Conservation (phyloP, 2,888 invertebrate genomes). For the Cheiracanthium punctorium region DNA sequence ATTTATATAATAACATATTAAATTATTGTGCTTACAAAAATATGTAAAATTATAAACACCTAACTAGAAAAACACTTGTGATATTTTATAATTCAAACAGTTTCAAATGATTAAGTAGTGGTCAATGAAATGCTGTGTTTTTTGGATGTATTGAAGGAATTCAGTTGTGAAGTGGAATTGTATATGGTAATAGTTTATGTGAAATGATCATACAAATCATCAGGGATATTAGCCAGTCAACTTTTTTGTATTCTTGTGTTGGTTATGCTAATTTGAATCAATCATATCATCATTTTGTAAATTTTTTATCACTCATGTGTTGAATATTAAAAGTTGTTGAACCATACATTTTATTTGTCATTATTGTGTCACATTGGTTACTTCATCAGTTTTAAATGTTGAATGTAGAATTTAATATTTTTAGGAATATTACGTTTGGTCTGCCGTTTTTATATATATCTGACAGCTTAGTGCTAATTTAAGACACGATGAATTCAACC, state of each 20-base stretch:
- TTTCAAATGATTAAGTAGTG: no score
- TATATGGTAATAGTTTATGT: neutral
- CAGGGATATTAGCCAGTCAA: conserved; percentile 59
- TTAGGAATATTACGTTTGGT: no score
- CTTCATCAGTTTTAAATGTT: neutral
- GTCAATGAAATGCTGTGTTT: neutral
- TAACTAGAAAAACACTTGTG: no score
- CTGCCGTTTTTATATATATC: no score
- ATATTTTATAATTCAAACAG: no score
- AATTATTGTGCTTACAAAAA: no score
- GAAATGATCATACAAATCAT: conserved; percentile 1
- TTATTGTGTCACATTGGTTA: neutral
- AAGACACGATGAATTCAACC: no score
- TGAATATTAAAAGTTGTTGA: conserved; percentile 66
- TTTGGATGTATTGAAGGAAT: neutral
- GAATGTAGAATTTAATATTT: neutral
- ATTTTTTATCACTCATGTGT: conserved; percentile 51
- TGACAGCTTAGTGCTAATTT: no score
- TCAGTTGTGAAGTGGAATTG: neutral
- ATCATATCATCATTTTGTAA: conserved; percentile 48
- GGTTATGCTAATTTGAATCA: neutral
- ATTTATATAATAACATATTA: no score
- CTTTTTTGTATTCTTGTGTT: conserved; percentile 22
- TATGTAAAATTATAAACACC: no score
- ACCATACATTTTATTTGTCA: conserved; percentile 26